Conservation (phyloP, 2,888 invertebrate species). For the Hololepta plana region DNA sequence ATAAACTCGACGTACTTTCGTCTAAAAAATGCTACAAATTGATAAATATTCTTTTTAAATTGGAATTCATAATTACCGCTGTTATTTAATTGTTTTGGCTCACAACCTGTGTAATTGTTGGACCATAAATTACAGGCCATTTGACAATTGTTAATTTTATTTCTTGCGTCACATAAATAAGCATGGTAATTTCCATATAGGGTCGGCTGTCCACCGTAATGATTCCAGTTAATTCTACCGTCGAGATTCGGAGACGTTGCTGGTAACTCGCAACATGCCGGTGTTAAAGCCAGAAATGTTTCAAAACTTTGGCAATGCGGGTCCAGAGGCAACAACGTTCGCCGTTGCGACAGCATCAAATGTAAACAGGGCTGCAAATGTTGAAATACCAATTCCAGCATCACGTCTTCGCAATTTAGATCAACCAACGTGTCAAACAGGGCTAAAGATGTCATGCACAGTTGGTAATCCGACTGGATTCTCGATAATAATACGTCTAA, state of each 20-base stretch:
- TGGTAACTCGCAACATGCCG: slow-evolving; percentile 36
- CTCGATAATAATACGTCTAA: slow-evolving; percentile 68
- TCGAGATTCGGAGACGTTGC: slow-evolving; percentile 14
- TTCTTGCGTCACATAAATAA: slow-evolving; percentile 71
- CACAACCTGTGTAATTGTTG: slow-evolving; percentile 53
- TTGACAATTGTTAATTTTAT: slow-evolving; percentile 55
- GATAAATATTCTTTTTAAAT: not conserved
- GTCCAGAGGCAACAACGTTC: slow-evolving; percentile 50
- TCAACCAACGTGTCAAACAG: slow-evolving; percentile 81
- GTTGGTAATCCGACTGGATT: slow-evolving; percentile 37
- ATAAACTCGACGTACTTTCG: slow-evolving; percentile 37
- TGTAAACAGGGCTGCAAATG: slow-evolving; percentile 68
- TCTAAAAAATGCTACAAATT: slow-evolving; percentile 11
- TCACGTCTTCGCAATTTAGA: slow-evolving; percentile 89
- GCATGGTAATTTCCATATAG: slow-evolving; percentile 68
- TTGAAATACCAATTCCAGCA: slow-evolving; percentile 79
- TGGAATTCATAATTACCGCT: too few relatives aligned
- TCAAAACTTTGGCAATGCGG: slow-evolving; percentile 56
- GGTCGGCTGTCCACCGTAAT: slow-evolving; percentile 39
- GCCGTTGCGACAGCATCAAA: slow-evolving; percentile 63
- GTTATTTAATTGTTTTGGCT: too few relatives aligned
- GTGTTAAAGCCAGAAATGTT: slow-evolving; percentile 55
- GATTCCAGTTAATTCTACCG: slow-evolving; percentile 29
- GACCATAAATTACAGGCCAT: slow-evolving; percentile 64
- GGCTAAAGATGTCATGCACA: slow-evolving; percentile 76